Base-by-base conservation (phyloP, 2,888 invertebrate genomes). In the Subacronicta megacephala region DNA sequence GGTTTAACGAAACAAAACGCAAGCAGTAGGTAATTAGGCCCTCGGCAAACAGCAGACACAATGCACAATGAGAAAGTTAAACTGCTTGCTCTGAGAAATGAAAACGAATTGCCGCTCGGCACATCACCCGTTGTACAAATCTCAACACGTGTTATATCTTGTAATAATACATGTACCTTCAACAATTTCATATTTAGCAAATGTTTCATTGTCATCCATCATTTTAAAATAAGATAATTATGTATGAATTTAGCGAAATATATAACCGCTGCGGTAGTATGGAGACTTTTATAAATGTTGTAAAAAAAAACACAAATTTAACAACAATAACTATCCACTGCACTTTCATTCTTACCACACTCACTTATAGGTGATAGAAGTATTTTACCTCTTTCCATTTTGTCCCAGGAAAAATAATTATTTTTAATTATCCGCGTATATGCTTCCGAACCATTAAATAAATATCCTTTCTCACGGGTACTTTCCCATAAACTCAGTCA, bases 1-100 rank as follows among this genome's bases (percentile, higher is more conserved):
- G 76, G 66, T 75, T 56, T 55, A 60, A 69, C 72, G 65, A 75
- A 80, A 82, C 78, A 83, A 82, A 84, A 82, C 81, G 78, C 66
- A 64, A 78, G 80, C 81, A 70, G 73, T 61, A 75, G 81, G 79
- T 87, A 88, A 88, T 88, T 87, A 87, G 83, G 77, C 75, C 72
- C 80, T 87, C 59, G 66, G 78, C 80, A 87, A 88, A 89, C 74
- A 78, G 79, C 78, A 79, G 81, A 80, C 41, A 60, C 54, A 55
- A 52, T 44, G 51, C 68, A 77, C 74, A 78, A 68, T 72, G 65
- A 64, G 71, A 82, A 78, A 80, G 70, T 65, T 70, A 76, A 82
- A 83, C 75, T 78, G 76, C 69, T 76, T 62, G 53, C 49, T 71
- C 41, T 54, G 59, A 54, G 72, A 70, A 73, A 72, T 70, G 62